These are phyloP conservation scores for Malurus alboscapulatus DNA, from an alignment of 2,113 vertebrate genomes.

Conservation along the genomic window DNA sequence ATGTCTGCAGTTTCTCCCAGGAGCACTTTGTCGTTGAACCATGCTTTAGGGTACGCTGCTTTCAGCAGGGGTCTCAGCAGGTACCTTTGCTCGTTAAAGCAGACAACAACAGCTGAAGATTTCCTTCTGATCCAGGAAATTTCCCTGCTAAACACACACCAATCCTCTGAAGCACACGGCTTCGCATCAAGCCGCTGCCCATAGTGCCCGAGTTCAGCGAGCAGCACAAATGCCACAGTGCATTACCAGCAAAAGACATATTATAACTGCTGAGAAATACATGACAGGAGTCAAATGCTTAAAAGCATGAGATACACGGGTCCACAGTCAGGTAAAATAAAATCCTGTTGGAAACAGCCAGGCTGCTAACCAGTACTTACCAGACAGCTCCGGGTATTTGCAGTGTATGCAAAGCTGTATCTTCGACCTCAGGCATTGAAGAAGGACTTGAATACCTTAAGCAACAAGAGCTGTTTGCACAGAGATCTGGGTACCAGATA, in stretches of 20 bases:
- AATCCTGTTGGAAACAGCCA: not conserved
- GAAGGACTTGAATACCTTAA: not conserved
- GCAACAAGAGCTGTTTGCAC: not conserved
- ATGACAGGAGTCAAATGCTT: not conserved
- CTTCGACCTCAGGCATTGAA: not conserved
- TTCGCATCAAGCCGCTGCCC: not conserved
- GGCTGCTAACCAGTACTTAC: not conserved
- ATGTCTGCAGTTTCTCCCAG: not conserved
- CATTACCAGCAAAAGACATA: not conserved
- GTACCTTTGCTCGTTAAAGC: not conserved
- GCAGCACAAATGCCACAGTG: not conserved
- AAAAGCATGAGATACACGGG: not conserved
- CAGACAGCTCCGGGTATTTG: fast-evolving
- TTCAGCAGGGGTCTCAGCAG: not conserved
- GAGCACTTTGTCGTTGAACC: not conserved
- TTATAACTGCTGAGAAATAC: not conserved
- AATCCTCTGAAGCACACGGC: not conserved
- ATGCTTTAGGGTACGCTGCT: not conserved
- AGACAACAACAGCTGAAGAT: not conserved
- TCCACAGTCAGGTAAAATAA: not conserved
- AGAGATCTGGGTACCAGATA: not conserved
- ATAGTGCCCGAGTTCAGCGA: fast-evolving
- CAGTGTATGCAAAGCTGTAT: not conserved
- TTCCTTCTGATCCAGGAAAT: not conserved
- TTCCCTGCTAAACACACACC: not conserved